Evolutionary conservation across 2,113 vertebrate genomes (phyloP).

Genomic region (Hemiscyllium ocellatum): DNA sequence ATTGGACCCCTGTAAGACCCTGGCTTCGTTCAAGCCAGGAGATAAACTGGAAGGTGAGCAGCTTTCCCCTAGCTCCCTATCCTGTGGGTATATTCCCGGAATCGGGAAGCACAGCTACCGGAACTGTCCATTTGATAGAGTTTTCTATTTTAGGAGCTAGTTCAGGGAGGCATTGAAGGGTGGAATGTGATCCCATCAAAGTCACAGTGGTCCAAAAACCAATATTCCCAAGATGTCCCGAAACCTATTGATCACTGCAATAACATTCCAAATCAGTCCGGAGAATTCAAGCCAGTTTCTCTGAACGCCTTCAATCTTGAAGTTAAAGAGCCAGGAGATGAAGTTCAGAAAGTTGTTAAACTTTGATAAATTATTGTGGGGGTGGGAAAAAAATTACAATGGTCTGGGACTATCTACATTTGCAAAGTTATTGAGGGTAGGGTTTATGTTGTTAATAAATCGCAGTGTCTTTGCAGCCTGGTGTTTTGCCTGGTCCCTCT

Average conservation of each 20-base stretch:
- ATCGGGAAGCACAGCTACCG: neutral
- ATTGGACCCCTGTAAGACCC: neutral
- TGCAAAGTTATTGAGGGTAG: neutral
- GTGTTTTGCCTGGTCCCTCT: neutral
- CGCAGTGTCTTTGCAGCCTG: neutral
- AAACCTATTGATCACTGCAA: neutral
- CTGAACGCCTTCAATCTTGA: neutral
- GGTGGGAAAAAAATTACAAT: neutral
- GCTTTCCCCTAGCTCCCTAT: neutral
- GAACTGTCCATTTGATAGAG: neutral
- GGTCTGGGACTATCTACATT: neutral
- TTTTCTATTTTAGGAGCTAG: neutral
- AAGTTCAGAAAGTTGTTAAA: neutral
- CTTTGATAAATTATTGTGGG: neutral
- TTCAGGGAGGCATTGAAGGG: neutral
- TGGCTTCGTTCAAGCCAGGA: neutral
- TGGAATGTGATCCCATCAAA: constrained; percentile 3
- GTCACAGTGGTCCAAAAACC: neutral
- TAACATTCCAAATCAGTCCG: neutral
- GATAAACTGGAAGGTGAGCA: neutral
- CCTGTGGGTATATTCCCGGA: neutral
- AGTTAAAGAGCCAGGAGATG: neutral
- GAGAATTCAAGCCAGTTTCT: neutral
- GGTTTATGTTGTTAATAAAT: neutral
- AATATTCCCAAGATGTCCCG: neutral